Conservation (phyloP, 2,797 vertebrate species). For the Sebastes oblongus region DNA sequence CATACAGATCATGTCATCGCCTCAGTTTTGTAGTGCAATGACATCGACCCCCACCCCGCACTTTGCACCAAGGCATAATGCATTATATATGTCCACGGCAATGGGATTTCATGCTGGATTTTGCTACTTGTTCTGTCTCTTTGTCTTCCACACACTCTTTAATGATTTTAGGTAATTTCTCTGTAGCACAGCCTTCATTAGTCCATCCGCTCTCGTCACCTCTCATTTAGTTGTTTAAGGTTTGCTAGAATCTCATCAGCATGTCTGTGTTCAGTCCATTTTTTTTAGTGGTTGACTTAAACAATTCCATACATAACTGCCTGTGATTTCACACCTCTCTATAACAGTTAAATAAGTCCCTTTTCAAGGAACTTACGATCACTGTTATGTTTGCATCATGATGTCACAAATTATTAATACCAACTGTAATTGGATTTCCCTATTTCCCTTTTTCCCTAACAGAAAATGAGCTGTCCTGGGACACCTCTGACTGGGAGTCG, state of each 20-base stretch:
- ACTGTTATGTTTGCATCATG: background rate
- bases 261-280: background rate
- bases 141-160: background rate
- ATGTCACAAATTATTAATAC: background rate
- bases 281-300: background rate
- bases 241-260: background rate
- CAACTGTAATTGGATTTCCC: background rate
- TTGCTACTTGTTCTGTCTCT: background rate
- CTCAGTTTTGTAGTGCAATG: background rate
- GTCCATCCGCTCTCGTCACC: background rate
- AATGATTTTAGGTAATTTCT: background rate
- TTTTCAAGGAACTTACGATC: background rate
- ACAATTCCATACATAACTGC: background rate
- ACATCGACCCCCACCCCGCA: background rate
- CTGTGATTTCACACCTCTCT: background rate
- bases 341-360: background rate
- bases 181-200: background rate
- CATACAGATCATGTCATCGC: background rate
- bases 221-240: background rate
- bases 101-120: background rate
- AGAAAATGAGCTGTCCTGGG: conserved; percentile 92
- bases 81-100: conserved; percentile 7
- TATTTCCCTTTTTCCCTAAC: background rate
- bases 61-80: background rate
- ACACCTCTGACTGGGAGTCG: conserved; percentile 92